Evolutionary conservation across 2,888 invertebrate genomes (phyloP), one percentile per base, ranked within the genome.

Genomic region (Conus canariensis): DNA sequence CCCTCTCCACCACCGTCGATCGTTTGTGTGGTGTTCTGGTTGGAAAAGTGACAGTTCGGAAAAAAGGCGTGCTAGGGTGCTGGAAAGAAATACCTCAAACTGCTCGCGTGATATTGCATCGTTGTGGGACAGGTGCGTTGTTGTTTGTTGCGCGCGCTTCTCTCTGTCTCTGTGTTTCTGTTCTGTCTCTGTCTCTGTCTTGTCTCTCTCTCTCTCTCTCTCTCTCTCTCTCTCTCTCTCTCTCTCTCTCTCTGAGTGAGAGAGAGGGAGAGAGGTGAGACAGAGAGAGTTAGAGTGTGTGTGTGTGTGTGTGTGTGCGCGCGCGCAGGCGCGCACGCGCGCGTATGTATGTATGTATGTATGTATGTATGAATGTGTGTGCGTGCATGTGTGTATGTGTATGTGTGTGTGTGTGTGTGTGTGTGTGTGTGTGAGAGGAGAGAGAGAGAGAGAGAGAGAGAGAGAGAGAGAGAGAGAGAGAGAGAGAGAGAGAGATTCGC

Each of bases 381-480:
- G 30, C n/a, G 64, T 45, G 87, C 67, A 16, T 22, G 45, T 45
- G n/a, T 70, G 70, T 70, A 45, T 87, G 74, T 87, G 67, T 56
- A 45, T 67, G 67, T 58, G 25, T 87, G 64, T 87, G 87, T 25
- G 67, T 70, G 70, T 87, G 70, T 30, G 87, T 67, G 59, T 85
- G n/a, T 14, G 56, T 56, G 85, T 58, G 45, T 56, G 85, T 12
- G 70, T 22, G 22, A 4, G 70, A 16, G 60, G 45, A 45, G 45
- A 45, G 45, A 45, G 45, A 45, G 45, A 45, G 45, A 45, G 45
- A 45, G 45, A 45, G 45, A 45, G 45, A 45, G 45, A 45, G 45
- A 3, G 45, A 45, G 45, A 45, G 45, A 45, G 45, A 45, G 45
- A 45, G 45, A 45, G 45, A 45, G 45, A 45, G 45, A 45, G 45